phyloP scores from a whole-genome alignment of 2,888 invertebrate genomes.

The Drosophila sordidapex region DNA sequence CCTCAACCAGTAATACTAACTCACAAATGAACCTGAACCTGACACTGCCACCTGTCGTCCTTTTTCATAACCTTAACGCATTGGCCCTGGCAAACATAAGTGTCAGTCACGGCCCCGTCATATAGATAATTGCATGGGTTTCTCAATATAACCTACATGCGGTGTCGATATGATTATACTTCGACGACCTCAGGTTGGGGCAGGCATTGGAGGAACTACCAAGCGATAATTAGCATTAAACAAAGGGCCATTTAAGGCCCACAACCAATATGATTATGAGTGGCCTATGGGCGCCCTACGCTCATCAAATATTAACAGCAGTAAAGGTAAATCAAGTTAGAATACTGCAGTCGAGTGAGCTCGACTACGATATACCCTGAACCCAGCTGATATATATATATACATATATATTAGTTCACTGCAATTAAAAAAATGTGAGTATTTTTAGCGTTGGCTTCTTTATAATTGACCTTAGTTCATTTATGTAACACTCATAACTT shows the following conservation, averaged over 20 bases:
- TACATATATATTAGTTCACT: neutral
- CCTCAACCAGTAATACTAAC: neutral
- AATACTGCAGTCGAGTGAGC: neutral
- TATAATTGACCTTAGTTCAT: neutral
- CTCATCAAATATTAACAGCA: constrained; percentile 49
- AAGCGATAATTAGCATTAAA: constrained; percentile 68
- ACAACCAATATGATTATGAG: constrained; percentile 51
- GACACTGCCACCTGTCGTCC: neutral
- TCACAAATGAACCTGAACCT: neutral
- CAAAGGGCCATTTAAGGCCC: constrained; percentile 71
- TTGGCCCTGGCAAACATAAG: constrained; percentile 22
- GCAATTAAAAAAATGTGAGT: neutral
- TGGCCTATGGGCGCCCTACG: neutral
- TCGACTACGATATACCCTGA: neutral
- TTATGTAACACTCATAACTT: neutral
- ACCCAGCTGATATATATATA: neutral
- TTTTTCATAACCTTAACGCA: neutral
- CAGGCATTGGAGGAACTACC: constrained; percentile 4
- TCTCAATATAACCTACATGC: constrained; percentile 43
- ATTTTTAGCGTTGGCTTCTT: neutral
- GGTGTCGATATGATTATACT: constrained; percentile 54
- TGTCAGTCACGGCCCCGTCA: constrained; percentile 13
- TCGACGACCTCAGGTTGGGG: neutral
- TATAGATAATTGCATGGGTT: constrained; percentile 31
- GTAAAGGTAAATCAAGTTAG: neutral